These are phyloP conservation scores for Manis crassicaudata DNA, from an alignment of 2,797 vertebrate species.

Conservation along the genomic window DNA sequence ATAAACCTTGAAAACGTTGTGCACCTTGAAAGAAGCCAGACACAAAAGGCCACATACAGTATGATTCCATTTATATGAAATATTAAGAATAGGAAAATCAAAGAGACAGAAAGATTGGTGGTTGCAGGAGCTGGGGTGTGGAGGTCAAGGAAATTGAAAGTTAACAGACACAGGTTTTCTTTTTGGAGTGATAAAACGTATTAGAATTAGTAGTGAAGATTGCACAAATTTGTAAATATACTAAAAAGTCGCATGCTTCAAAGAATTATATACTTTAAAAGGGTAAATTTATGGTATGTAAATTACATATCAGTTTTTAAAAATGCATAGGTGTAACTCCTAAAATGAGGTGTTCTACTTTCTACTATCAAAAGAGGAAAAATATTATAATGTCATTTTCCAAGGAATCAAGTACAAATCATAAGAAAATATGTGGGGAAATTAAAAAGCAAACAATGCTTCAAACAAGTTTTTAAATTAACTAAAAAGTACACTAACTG, in stretches of 20 bases:
- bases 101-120: not conserved
- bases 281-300: not conserved
- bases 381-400: not conserved
- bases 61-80: not conserved
- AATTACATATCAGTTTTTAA: not conserved
- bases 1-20: not conserved
- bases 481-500: not conserved
- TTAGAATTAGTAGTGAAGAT: not conserved
- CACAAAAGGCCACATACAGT: not conserved
- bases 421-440: not conserved
- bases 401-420: conserved; percentile 1
- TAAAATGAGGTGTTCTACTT: not conserved
- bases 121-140: not conserved
- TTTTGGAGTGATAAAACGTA: not conserved
- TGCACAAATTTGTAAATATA: not conserved
- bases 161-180: not conserved
- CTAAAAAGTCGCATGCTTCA: not conserved
- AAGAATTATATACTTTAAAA: not conserved
- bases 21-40: not conserved
- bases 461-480: not conserved
- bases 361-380: not conserved
- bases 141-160: not conserved
- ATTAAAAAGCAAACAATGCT: not conserved
- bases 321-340: not conserved
- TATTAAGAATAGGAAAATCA: not conserved